A percentile compares a stretch with the other conserved stretches of the same genome.
phyloP scores from a whole-genome alignment of 2,888 invertebrate species.

The Hydrotaea diabolus region DNA sequence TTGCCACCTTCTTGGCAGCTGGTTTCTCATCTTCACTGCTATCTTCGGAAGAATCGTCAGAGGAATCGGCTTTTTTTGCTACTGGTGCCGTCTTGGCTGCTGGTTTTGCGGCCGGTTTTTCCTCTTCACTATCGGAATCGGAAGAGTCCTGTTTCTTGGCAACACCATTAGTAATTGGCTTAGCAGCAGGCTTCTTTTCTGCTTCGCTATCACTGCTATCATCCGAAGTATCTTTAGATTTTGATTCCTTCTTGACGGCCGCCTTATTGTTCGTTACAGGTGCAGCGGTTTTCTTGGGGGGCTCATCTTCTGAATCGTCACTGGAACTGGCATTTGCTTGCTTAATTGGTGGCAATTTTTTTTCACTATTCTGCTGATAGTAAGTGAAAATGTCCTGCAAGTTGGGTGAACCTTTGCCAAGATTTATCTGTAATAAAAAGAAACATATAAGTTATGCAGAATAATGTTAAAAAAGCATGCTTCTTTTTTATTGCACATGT shows the following conservation, averaged over 20 bases:
- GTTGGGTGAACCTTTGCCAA: slow-evolving; percentile 85
- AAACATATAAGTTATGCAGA: slow-evolving; percentile 19
- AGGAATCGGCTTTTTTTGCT: slow-evolving; percentile 46
- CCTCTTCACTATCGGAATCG: slow-evolving; percentile 66
- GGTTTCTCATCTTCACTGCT: slow-evolving; percentile 75
- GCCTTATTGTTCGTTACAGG: slow-evolving; percentile 59
- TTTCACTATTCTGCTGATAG: slow-evolving; percentile 82
- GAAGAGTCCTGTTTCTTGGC: slow-evolving; percentile 50
- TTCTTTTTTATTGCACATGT: neutral
- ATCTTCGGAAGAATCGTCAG: slow-evolving; percentile 51
- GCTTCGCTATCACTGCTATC: slow-evolving; percentile 68
- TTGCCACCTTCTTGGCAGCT: slow-evolving; percentile 74
- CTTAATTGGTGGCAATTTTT: slow-evolving; percentile 79
- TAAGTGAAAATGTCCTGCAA: slow-evolving; percentile 84
- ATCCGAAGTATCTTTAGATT: slow-evolving; percentile 64
- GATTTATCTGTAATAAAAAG: slow-evolving; percentile 82
- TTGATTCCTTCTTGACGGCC: slow-evolving; percentile 52
- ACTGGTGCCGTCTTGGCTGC: slow-evolving; percentile 55
- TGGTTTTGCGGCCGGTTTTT: slow-evolving; percentile 49
- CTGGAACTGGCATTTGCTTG: slow-evolving; percentile 74
- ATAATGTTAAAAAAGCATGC: slow-evolving; percentile 11
- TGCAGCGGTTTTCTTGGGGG: neutral
- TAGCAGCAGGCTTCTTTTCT: slow-evolving; percentile 56
- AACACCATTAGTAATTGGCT: slow-evolving; percentile 44
- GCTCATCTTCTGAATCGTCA: slow-evolving; percentile 75